Conservation (phyloP, 2,797 vertebrate species). For the Stomatorhinus walkeri region DNA sequence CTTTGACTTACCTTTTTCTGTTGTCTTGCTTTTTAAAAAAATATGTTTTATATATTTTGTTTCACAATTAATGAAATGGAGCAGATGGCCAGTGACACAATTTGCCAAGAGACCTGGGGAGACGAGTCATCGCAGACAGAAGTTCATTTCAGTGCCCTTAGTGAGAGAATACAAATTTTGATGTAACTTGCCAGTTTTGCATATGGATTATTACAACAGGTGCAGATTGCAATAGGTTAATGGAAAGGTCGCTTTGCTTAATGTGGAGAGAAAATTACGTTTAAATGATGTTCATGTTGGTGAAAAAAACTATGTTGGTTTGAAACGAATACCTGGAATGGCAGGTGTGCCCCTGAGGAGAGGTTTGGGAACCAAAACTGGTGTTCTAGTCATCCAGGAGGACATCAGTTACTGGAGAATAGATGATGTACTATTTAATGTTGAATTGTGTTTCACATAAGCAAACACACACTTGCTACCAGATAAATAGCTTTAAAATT, state of each 20-base stretch:
- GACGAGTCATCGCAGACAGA: not conserved
- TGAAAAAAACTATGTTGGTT: not conserved
- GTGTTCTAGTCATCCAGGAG: not conserved
- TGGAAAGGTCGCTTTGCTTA: not conserved
- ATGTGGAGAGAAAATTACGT: not conserved
- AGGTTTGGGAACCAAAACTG: not conserved
- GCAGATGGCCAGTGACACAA: slow-evolving; percentile 16
- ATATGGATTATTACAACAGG: not conserved
- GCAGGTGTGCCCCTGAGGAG: not conserved
- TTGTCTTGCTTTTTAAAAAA: not conserved
- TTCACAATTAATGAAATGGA: not conserved
- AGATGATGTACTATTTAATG: not conserved
- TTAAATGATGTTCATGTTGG: not conserved
- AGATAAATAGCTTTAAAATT: not conserved
- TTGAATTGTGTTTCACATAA: not conserved
- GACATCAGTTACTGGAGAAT: not conserved
- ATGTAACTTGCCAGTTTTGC: not conserved
- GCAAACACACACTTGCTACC: not conserved
- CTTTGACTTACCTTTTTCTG: not conserved
- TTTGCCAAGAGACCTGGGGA: slow-evolving; percentile 14
- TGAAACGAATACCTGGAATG: not conserved
- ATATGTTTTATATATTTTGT: not conserved
- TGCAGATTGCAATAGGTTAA: not conserved
- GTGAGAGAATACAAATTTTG: not conserved
- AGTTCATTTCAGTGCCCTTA: not conserved